phyloP scores from a whole-genome alignment of 2,113 vertebrate species.

The Tragulus kanchil region DNA sequence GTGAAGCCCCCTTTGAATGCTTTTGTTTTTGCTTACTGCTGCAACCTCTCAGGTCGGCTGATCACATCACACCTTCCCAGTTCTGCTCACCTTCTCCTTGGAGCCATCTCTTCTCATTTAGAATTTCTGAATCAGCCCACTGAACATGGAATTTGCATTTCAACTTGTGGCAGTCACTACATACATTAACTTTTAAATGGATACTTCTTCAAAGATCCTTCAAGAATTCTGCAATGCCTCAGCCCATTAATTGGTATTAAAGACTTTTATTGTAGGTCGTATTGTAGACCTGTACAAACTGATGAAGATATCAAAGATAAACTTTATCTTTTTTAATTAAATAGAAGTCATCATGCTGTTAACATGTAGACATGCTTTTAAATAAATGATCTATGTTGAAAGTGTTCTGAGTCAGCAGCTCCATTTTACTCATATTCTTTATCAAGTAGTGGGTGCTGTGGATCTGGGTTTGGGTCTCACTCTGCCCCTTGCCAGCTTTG shows the following conservation, averaged over 20 bases:
- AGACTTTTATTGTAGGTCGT: not conserved
- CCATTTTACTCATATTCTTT: not conserved
- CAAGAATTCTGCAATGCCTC: not conserved
- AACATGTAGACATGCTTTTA: not conserved
- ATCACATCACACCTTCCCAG: too few relatives aligned
- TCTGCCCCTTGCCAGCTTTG: not conserved
- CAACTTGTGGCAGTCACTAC: not conserved
- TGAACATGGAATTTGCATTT: not conserved
- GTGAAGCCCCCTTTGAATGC: not conserved
- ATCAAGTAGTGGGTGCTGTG: too few relatives aligned
- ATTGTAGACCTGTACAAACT: not conserved
- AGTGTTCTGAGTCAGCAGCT: not conserved
- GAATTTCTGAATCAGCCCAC: not conserved
- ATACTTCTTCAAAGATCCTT: not conserved
- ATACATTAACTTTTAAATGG: not conserved
- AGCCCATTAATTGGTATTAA: not conserved
- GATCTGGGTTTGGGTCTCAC: not conserved
- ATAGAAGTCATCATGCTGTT: not conserved
- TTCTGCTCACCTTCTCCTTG: not conserved
- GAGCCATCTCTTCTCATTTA: not conserved
- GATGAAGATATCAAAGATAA: not conserved
- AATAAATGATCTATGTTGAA: not conserved
- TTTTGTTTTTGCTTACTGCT: not conserved
- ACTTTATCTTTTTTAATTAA: constrained; percentile 1
- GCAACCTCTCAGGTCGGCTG: not conserved